phyloP scores from a whole-genome alignment of 2,888 invertebrate species.

The Margaritifera margaritifera region DNA sequence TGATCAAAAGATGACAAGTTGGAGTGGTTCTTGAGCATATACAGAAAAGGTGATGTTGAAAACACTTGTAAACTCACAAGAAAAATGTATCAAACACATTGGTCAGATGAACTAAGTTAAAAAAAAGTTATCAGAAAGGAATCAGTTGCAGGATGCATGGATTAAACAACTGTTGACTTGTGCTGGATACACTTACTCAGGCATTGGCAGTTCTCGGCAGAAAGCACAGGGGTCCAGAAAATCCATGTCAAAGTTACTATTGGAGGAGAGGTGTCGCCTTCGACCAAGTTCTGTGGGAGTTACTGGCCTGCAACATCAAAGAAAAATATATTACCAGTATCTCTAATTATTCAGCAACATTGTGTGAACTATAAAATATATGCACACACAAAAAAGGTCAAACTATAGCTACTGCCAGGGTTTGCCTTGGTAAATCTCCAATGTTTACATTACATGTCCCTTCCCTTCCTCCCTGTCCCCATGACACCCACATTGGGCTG shows the following conservation, averaged over 20 bases:
- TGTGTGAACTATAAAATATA: neutral
- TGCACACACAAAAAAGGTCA: too few species aligned
- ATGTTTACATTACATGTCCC: too few species aligned
- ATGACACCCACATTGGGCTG: too few species aligned
- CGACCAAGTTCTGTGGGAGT: constrained; percentile 67
- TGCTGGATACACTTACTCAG: constrained; percentile 49
- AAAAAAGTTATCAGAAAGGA: neutral
- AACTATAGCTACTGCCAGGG: too few species aligned
- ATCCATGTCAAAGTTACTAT: constrained; percentile 59
- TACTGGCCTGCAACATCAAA: constrained; percentile 55
- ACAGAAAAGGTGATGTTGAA: too few species aligned
- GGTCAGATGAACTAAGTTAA: neutral
- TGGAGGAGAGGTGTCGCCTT: constrained; percentile 62
- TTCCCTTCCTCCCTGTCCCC: too few species aligned
- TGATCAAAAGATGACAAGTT: too few species aligned
- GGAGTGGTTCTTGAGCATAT: too few species aligned
- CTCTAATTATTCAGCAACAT: neutral
- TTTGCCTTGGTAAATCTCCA: too few species aligned
- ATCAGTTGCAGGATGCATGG: neutral
- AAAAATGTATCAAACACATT: too few species aligned
- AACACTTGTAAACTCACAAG: too few species aligned
- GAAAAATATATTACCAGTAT: neutral
- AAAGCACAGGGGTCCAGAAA: constrained; percentile 58
- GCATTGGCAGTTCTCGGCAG: constrained; percentile 66
- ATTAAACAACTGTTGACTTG: neutral